Base-by-base conservation (phyloP, 2,797 vertebrate species). In the Myiotriccus ornatus region DNA sequence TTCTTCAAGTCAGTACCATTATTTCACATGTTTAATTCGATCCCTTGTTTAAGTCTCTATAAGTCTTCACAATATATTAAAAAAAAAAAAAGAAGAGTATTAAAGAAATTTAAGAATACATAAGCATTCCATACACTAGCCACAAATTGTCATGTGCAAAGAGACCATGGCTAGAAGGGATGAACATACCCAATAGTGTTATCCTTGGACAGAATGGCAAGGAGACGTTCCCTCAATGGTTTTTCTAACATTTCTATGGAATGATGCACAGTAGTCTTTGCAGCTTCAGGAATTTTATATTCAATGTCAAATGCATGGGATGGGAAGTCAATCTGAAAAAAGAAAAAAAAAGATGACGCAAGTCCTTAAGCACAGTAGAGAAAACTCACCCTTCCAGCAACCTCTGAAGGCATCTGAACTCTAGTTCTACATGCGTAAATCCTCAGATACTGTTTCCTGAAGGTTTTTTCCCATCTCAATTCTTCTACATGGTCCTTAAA, bases 321-420 rank as follows among this genome's bases (percentile, higher is more conserved):
- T 57, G 99, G 99, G 65, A 99, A 99, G 81, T 99, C 99, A 97
- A 99, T 98, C 99, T 99, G 47, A 18, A 90, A 53, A 75, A 71
- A 56, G 65, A 44, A 88, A 67, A 34, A 88, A 24, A n/a, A 28
- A 56, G 11, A 43, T 56, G 3, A 82, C 22, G 8, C 19, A 78
- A 43, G 34, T 49, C 44, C 21, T 56, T 44, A 50, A 60, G 50
- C 80, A 53, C 11, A 77, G 15, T 4, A 49, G 10, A 78, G 37
- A 49, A 70, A 63, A 28, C 7, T 60, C 37, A 37, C 18, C 3
- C 37, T 73, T 77, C 39, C 69, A 84, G 23, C 43, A 84, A 32
- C 30, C 24, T 43, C 35, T 23, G 30, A 35, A 63, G 30, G 21
- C 28, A 67, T 63, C 32, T 67, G 23, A 84, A 50, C 35, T 53